Conservation (phyloP, 1,140 invertebrate genomes). For the Brachionus plicatilis region DNA sequence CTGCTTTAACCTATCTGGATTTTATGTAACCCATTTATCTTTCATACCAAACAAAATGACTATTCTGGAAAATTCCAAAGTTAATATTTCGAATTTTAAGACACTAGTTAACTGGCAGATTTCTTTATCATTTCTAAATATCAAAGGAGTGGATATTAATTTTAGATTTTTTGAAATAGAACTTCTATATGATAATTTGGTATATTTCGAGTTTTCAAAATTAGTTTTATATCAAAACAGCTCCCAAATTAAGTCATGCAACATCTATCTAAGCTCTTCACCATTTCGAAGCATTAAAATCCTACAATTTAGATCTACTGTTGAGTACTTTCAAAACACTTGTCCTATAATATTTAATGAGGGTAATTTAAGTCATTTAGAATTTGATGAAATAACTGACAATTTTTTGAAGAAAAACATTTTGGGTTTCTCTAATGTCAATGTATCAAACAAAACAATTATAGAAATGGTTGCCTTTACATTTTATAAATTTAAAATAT, state of each 20-base stretch:
- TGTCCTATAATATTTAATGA: background rate
- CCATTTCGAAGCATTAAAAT: background rate
- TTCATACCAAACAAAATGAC: background rate
- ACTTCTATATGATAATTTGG: background rate
- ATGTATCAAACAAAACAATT: background rate
- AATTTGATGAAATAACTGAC: background rate
- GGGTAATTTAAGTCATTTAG: background rate
- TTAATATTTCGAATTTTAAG: background rate
- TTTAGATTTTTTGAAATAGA: background rate
- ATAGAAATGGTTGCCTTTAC: background rate
- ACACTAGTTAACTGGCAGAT: background rate
- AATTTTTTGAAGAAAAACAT: background rate
- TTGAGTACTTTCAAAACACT: background rate
- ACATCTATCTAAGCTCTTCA: background rate
- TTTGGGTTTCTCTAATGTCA: background rate
- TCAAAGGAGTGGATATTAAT: background rate
- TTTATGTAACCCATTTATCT: background rate
- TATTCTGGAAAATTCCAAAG: background rate
- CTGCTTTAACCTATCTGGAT: background rate
- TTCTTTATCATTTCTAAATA: background rate
- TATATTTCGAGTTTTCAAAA: background rate
- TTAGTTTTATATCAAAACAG: background rate
- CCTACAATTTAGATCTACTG: background rate
- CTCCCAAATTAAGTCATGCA: background rate
- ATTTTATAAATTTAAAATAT: background rate